phyloP scores from a whole-genome alignment of 1,140 invertebrate genomes.

The Panulirus ornatus region DNA sequence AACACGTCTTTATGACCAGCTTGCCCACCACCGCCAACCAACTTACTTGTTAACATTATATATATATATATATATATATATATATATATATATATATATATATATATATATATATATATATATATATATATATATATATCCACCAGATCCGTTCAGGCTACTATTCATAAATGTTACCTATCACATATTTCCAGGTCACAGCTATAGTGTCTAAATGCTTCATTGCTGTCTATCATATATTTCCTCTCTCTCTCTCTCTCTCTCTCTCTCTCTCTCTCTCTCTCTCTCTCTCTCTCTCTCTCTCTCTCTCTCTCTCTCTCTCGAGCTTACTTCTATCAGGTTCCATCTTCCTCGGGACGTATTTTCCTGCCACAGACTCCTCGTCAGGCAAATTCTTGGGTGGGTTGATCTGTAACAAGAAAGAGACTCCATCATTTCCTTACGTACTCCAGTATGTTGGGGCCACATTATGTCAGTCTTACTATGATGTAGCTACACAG shows the following conservation, averaged over 20 bases:
- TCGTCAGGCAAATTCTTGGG: conserved; percentile 72
- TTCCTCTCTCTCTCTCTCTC: neutral
- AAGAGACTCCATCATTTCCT: too few relatives aligned
- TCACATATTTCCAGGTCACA: too few relatives aligned
- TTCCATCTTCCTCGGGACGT: conserved; percentile 48
- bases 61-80: conserved; percentile 47
- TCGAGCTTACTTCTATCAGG: conserved; percentile 53
- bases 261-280: neutral
- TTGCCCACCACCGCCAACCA: too few relatives aligned
- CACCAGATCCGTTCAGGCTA: neutral
- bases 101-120: conserved; percentile 42
- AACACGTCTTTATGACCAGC: too few relatives aligned
- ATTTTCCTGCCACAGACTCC: conserved; percentile 68
- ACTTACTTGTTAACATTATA: too few relatives aligned
- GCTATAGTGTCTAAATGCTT: too few relatives aligned
- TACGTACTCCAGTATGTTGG: too few relatives aligned
- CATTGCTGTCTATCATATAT: too few relatives aligned
- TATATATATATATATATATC: neutral
- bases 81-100: conserved; percentile 45
- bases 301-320: neutral
- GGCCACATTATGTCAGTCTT: too few relatives aligned
- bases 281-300: neutral
- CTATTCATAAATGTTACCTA: too few relatives aligned
- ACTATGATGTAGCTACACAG: too few relatives aligned
- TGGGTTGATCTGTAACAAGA: conserved; percentile 59